Base-by-base conservation (phyloP, 2,113 vertebrate genomes). In the Syrmaticus mikado region DNA sequence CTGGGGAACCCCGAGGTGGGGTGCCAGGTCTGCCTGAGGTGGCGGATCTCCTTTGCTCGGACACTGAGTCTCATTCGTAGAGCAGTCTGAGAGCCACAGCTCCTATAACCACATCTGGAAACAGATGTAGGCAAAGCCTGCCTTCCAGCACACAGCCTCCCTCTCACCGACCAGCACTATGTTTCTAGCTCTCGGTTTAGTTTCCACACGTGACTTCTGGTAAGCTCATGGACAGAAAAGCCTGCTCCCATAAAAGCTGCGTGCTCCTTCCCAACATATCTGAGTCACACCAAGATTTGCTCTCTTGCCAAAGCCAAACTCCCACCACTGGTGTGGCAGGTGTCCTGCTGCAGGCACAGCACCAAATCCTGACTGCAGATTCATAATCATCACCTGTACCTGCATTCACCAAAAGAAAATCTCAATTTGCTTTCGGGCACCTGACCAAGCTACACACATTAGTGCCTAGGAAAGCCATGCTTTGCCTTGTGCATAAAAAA, bases 81-180 rank as follows among this genome's bases (percentile, higher is more conserved):
- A 72, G 88, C 55, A 94, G 52, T 61, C 89, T 85, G 57, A 95
- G 46, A 88, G 53, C 32, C 17, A 17, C 57, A 65, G 86, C 82
- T 95, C 94, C 91, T 81, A 40, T 11, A 40, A 86, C 52, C 71
- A 87, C 91, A 92, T 95, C 43, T 68, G 82, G 76, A 93, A 95
- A 93, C 28, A 0, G 60, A 95, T 46, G 32, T 66, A 91, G 88
- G 92, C 78, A 95, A 98, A 96, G 84, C n/a, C 61, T 11, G 41
- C 60, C 81, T 96, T 76, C 50, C 84, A 91, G 58, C 7, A 68
- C 43, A 34, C 81, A 91, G 94, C 57, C 84, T 96, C 50, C 57
- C 64, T 64, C 72, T 90, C 32, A 48, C 5, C 38, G 52, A 92
- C 85, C 92, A 93, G 80, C 67, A 84, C 90, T 24, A 0, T 71